Evolutionary conservation across 2,797 vertebrate species (phyloP), one percentile per base, ranked within the genome.

Genomic region (Botia kubotai): DNA sequence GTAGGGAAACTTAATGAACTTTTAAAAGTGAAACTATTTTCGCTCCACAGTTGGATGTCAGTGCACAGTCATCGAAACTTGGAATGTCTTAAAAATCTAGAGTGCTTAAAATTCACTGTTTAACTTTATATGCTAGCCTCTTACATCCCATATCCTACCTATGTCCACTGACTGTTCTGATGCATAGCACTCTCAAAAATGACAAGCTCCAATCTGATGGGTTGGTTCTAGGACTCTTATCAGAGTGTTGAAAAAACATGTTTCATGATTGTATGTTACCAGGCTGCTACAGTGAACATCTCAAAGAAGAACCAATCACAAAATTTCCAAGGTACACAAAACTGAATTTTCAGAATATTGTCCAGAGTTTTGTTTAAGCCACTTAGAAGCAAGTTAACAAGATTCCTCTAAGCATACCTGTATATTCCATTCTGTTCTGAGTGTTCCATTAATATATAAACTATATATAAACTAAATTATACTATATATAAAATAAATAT

Each of bases 1-100:
- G 77, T 63, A 21, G 68, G 55, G 52, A 81, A 23, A 17, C 36
- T 50, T 76, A 74, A 82, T 76, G 33, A 76, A 55, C 53, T 58
- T 43, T 53, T 50, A 55, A 72, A 72, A 72, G 58, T n/a, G 13
- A 53, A 23, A 26, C 57, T 5, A 70, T 65, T 72, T 79, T 65
- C 46, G 0, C n/a, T 53, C 70, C 58, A n/a, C 69, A 72, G 69
- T 43, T 26, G 26, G 46, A 72, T 58, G 36, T 58, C 7, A 29
- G 60, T 55, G 69, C 69, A 72, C 26, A 11, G 33, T 79, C 58
- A 72, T 72, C 69, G 43, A 46, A 72, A 79, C 36, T 26, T 43
- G 52, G 8, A 77, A 58, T 48, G 21, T n/a, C 16, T 10, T n/a
- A 60, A 11, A 16, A 16, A n/a, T 65, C 36, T 10, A 39, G 17